Evolutionary conservation across 2,113 vertebrate genomes (phyloP), one percentile per base, ranked within the genome.

Genomic region (Semicossyphus pulcher): DNA sequence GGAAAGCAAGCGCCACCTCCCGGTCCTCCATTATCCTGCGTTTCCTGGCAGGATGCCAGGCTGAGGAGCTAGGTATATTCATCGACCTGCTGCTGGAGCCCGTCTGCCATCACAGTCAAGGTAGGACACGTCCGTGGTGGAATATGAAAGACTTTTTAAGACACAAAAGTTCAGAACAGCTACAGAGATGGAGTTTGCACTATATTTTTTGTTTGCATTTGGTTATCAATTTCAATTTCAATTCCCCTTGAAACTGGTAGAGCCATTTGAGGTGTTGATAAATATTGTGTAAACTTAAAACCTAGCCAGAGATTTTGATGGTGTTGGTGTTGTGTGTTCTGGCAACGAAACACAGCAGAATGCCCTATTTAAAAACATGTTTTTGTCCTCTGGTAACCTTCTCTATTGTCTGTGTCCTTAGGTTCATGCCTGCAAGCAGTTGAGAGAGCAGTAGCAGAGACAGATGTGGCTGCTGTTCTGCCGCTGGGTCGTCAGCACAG

Each of bases 401-500:
- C 15, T 21, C 1, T 6, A 25, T 0, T 4, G 26, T 21, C 1
- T 32, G 18, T 6, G 18, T 57, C 42, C 15, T 72, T 81, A 99
- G 97, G 95, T 10, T 62, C 90, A 4, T 97, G 97, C 81, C 89
- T 94, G 34, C 78, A 86, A 6, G 94, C 97, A 0, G 97, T 99
- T n/a, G 83, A 95, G 78, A 89, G 14, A 45, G 95, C 95, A 0
- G n/a, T 94, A 1, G 87, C 93, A 25, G 89, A 93, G 29, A 78
- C 95, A 0, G 92, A 98, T 72, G 70, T 94, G 53, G 90, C 92
- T 5, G 92, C 93, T 44, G 93, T 98, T 31, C 91, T 99, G 62
- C 97, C 98, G 5, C 87, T 99, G 77, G 97, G 97, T 7, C 96
- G 96, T 4, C 97, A 96, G 86, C 98, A 99, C 4, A 94, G 95